Conservation (phyloP, 2,888 invertebrate genomes). For the Lasioglossum zephyrum region DNA sequence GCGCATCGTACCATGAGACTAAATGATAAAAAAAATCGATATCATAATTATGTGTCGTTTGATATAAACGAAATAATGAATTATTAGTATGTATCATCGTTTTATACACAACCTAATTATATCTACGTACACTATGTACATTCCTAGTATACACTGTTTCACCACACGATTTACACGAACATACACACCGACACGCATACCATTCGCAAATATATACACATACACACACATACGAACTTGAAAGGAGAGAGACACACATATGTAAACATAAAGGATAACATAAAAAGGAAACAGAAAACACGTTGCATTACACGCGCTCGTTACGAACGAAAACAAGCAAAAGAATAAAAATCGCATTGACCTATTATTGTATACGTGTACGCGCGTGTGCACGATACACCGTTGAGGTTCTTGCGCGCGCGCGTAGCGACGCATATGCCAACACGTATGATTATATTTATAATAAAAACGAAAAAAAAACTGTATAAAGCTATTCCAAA, state of each 20-base stretch:
- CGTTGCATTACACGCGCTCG: constrained; percentile 79
- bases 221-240: background rate
- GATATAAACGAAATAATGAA: constrained; percentile 81
- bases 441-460: constrained; percentile 77
- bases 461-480: constrained; percentile 70
- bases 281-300: background rate
- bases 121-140: constrained; percentile 83
- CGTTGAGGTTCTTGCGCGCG: constrained; percentile 48
- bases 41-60: constrained; percentile 84
- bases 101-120: constrained; percentile 84
- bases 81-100: constrained; percentile 83
- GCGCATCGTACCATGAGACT: constrained; percentile 83
- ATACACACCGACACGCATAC: constrained; percentile 34
- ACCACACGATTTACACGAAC: constrained; percentile 66
- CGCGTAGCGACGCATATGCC: constrained; percentile 62
- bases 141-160: constrained; percentile 82
- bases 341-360: constrained; percentile 72
- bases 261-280: background rate
- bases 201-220: constrained; percentile 27
- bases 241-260: background rate
- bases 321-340: constrained; percentile 27
- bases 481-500: constrained; percentile 76
- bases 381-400: constrained; percentile 46
- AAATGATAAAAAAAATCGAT: constrained; percentile 76
- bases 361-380: constrained; percentile 78